Conservation (phyloP, 2,888 invertebrate species). For the Diaperis boleti region DNA sequence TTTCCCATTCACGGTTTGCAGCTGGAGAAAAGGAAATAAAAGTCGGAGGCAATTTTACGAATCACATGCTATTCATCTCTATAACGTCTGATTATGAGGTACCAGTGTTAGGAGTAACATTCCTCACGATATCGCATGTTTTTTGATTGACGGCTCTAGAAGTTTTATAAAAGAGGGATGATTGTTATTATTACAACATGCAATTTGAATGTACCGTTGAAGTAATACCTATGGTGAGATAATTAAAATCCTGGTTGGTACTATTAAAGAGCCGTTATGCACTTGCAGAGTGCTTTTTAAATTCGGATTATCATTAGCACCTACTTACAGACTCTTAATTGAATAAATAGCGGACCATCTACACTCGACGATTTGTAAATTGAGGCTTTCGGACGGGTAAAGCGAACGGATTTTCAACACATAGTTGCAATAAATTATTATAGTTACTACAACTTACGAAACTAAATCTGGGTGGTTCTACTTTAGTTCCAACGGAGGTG, state of each 20-base stretch:
- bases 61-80: slow-evolving; percentile 16
- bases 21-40: too few species aligned
- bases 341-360: not conserved
- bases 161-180: slow-evolving; percentile 34
- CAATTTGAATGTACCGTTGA: slow-evolving; percentile 29
- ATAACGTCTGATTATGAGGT: slow-evolving; percentile 11
- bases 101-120: slow-evolving; percentile 10
- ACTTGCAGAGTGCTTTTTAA: not conserved
- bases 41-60: slow-evolving; percentile 1
- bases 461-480: too few species aligned
- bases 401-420: too few species aligned
- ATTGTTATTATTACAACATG: slow-evolving; percentile 34
- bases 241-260: slow-evolving; percentile 27
- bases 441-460: too few species aligned
- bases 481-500: too few species aligned
- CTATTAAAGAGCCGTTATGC: slow-evolving; percentile 19
- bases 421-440: too few species aligned
- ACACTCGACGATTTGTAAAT: not conserved
- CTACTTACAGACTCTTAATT: slow-evolving; percentile 6
- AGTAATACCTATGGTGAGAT: slow-evolving; percentile 19
- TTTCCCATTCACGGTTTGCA: too few species aligned
- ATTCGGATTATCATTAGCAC: slow-evolving; percentile 5
- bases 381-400: not conserved
- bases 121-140: slow-evolving; percentile 42
- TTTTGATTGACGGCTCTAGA: slow-evolving; percentile 37